Conservation (phyloP, 2,797 vertebrate species). For the Acanthornis magna region DNA sequence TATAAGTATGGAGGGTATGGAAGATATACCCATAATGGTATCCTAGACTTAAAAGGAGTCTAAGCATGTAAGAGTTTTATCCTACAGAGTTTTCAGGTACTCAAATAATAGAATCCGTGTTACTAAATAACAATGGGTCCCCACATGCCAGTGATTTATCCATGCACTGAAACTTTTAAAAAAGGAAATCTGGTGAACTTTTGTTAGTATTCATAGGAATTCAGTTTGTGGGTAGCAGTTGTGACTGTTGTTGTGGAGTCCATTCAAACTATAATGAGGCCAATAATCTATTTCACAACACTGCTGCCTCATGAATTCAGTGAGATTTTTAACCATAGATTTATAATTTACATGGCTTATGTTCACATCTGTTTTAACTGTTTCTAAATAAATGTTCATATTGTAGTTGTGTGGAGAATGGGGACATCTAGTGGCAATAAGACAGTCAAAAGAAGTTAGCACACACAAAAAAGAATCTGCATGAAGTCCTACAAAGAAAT, state of each 20-base stretch:
- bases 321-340: neutral
- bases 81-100: neutral
- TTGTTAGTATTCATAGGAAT: neutral
- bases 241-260: neutral
- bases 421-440: slow-evolving; percentile 59
- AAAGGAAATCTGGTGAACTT: neutral
- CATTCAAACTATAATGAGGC: neutral
- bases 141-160: neutral
- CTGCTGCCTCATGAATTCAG: neutral
- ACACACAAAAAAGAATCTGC: neutral
- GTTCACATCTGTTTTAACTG: neutral
- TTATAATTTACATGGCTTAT: neutral
- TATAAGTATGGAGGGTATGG: rapidly evolving
- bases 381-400: neutral
- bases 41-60: neutral
- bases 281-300: neutral
- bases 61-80: neutral
- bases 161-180: neutral
- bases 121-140: neutral
- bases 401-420: neutral
- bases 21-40: neutral
- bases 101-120: neutral
- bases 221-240: neutral
- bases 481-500: neutral
- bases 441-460: neutral